Conservation (phyloP, 1,140 invertebrate genomes). For the Formica exsecta region DNA sequence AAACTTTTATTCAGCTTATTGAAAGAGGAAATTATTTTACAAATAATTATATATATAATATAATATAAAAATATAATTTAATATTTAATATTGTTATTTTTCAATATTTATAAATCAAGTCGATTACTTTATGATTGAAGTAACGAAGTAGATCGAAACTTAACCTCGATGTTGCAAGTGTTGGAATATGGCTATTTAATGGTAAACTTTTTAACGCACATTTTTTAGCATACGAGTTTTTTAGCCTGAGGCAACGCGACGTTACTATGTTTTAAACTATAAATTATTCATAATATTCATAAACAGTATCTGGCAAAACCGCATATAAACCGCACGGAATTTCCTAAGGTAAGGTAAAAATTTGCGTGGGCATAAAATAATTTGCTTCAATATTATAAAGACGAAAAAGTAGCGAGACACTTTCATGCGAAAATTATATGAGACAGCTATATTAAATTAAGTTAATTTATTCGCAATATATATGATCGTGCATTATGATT, state of each 20-base stretch:
- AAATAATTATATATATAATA: too few species aligned
- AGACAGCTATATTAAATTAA: neutral
- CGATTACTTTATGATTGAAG: constrained; percentile 8
- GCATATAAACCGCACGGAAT: constrained; percentile 21
- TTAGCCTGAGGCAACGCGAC: neutral
- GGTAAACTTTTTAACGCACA: constrained; percentile 31
- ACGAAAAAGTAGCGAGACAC: neutral
- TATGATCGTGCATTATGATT: neutral
- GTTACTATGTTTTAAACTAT: neutral
- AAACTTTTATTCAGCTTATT: neutral
- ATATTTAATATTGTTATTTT: neutral
- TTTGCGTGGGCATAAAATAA: neutral
- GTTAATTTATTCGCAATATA: neutral
- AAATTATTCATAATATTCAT: constrained; percentile 59
- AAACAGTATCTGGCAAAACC: constrained; percentile 22
- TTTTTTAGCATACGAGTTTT: constrained; percentile 21
- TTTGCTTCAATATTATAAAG: constrained; percentile 1
- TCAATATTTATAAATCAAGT: constrained; percentile 29
- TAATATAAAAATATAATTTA: neutral
- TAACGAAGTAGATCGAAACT: neutral
- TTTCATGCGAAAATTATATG: constrained; percentile 13
- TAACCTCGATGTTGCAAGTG: neutral
- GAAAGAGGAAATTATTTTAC: neutral
- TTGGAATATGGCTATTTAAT: constrained; percentile 3
- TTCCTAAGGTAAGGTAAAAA: constrained; percentile 4